Conservation (phyloP, 2,888 invertebrate species). For the Lycophotia porphyrea region DNA sequence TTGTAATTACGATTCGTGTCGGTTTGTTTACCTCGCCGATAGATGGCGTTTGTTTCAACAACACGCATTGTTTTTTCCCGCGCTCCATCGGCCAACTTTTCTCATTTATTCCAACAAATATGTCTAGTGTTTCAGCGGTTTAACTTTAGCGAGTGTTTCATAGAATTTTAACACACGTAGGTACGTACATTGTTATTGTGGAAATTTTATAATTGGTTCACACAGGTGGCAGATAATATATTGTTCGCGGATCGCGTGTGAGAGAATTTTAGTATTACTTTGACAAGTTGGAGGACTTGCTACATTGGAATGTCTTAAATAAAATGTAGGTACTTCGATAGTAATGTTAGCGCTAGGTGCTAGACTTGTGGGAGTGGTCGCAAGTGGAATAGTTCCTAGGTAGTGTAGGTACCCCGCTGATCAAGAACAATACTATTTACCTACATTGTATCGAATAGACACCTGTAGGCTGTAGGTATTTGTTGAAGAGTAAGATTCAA, state of each 20-base stretch:
- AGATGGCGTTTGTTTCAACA: conserved; percentile 73
- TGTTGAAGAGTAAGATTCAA: neutral
- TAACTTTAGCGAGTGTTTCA: conserved; percentile 64
- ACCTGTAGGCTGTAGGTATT: neutral
- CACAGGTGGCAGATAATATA: conserved; percentile 41
- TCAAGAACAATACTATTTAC: neutral
- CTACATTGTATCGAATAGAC: neutral
- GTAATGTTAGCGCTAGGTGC: conserved; percentile 2
- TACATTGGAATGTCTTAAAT: conserved; percentile 10
- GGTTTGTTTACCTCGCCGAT: conserved; percentile 69
- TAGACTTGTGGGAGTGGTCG: neutral
- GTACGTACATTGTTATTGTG: conserved; percentile 50
- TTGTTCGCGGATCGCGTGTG: conserved; percentile 13
- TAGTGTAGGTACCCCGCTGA: neutral
- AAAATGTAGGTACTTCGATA: neutral
- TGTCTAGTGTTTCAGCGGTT: conserved; percentile 69
- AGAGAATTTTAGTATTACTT: conserved; percentile 23
- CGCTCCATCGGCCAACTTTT: conserved; percentile 71
- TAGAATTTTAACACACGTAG: conserved; percentile 63
- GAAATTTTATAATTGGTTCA: conserved; percentile 63
- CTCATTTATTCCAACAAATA: conserved; percentile 78
- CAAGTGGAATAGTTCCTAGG: neutral
- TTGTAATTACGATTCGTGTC: conserved; percentile 73
- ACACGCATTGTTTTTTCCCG: conserved; percentile 74
- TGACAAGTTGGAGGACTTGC: conserved; percentile 11